Base-by-base conservation (phyloP, 1,140 invertebrate species). In the Pseudobourletiella spinata region DNA sequence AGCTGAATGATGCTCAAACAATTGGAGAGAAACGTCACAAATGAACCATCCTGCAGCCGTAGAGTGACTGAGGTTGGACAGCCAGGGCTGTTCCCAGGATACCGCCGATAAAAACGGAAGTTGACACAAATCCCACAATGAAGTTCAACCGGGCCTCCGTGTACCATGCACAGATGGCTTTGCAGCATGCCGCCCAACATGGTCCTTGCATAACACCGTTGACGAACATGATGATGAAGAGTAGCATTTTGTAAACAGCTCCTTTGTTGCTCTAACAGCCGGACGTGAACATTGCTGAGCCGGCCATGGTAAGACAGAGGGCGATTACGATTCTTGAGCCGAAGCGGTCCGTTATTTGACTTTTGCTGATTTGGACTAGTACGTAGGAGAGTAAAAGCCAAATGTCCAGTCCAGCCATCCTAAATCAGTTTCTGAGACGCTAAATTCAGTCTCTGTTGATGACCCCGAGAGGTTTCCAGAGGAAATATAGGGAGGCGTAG, bases 351-450 rank as follows among this genome's bases (percentile, higher is more conserved):
- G 76, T 78, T 24, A 79, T n/a, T 43, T 75, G 72, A n/a, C 77
- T 76, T 11, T 78, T 52, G 6, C 50, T 52, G 3, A 52, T 26
- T 70, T 79, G 78, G 63, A 79, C 75, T 3, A 76, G 42, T 29
- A 79, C 77, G 72, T 81, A 81, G 2, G 79, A 79, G 15, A 80
- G 67, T 8, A 81, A 70, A 14, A 81, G 68, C 18, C 79, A 76
- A 30, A 75, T 76, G 61, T 81, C 79, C 59, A 80, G n/a, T n/a
- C n/a, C n/a, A n/a, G 28, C 39, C 42, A 58, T 43, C 68, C 68
- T 29, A 69, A 55, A 28, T 65, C 39, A 28, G 62, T 62, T 58
- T 65, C 65, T 18, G 59, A 50, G 4, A 69, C 25, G 22, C 62
- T 62, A 50, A 69, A 66, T 44, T 69, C 68, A 16, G 54, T 42